Percentiles rank a stretch among this genome's conserved stretches.
Evolutionary conservation across 2,797 vertebrate species (phyloP).

Genomic region (Pipistrellus pipistrellus): DNA sequence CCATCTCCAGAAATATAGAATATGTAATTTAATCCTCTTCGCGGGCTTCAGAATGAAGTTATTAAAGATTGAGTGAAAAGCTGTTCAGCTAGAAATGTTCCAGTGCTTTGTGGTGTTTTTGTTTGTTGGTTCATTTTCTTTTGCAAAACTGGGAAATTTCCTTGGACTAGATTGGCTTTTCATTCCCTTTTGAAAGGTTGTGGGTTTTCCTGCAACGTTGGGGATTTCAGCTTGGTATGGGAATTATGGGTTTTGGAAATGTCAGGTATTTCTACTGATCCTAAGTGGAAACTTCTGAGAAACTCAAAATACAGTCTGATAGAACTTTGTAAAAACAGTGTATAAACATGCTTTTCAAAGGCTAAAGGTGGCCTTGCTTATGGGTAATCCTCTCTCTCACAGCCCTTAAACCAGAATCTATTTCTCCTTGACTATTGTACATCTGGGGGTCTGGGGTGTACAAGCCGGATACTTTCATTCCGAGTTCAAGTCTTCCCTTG

Average conservation of each 20-base stretch:
- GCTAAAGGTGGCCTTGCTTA: not conserved
- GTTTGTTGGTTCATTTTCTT: conserved; percentile 52
- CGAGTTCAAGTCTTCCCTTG: not conserved
- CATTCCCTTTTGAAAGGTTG: conserved; percentile 52
- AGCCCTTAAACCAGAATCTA: not conserved
- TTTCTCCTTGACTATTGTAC: not conserved
- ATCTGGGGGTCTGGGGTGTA: not conserved
- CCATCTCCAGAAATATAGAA: not conserved
- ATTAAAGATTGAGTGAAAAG: not conserved
- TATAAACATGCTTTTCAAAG: conserved; percentile 45
- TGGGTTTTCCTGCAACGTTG: conserved; percentile 66
- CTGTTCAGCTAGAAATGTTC: not conserved
- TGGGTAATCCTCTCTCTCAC: conserved; percentile 34
- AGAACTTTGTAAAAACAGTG: conserved; percentile 20
- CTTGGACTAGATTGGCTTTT: conserved; percentile 63
- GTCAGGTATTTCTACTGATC: conserved; percentile 64
- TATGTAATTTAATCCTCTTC: conserved; percentile 38
- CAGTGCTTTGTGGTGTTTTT: conserved; percentile 29
- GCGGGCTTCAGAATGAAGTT: not conserved
- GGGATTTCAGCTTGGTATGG: conserved; percentile 56
- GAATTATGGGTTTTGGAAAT: conserved; percentile 61
- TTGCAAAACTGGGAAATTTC: conserved; percentile 40
- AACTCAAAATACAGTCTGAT: conserved; percentile 39
- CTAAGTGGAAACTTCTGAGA: conserved; percentile 60
- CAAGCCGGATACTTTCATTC: not conserved